These are phyloP conservation scores for Taeniopygia guttata DNA, from an alignment of 2,797 vertebrate species.

Conservation along the genomic window DNA sequence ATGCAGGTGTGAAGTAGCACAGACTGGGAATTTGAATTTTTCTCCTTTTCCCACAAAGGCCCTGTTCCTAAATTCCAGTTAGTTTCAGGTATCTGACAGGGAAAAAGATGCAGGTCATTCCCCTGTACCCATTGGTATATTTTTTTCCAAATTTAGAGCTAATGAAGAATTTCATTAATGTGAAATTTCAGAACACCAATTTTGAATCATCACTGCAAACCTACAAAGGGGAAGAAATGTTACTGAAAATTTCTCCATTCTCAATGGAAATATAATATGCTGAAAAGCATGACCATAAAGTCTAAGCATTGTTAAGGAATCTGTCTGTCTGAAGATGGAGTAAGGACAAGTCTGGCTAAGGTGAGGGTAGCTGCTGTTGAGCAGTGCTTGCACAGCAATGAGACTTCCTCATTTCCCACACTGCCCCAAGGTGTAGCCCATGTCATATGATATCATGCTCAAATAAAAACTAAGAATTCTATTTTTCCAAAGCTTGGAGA, in stretches of 20 bases:
- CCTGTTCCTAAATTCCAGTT: neutral
- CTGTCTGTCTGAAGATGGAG: neutral
- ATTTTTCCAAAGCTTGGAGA: neutral
- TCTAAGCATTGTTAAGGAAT: neutral
- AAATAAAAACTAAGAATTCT: neutral
- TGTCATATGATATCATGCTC: neutral
- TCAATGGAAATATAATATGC: neutral
- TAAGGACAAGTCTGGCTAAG: neutral
- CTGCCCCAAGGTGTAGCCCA: neutral
- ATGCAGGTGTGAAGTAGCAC: neutral
- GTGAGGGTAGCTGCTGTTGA: neutral
- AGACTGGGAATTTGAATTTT: neutral
- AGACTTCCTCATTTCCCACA: neutral
- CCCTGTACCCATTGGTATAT: neutral
- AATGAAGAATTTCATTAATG: neutral
- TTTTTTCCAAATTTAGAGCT: neutral
- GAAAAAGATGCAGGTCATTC: neutral
- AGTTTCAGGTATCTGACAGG: neutral
- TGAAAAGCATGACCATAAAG: neutral
- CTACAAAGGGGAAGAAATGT: neutral
- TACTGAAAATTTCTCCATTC: neutral
- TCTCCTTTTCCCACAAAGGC: neutral
- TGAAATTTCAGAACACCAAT: neutral
- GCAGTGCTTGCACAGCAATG: neutral
- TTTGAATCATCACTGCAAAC: neutral